Evolutionary conservation across 2,113 vertebrate genomes (phyloP).

Genomic region (Epinephelus fuscoguttatus): DNA sequence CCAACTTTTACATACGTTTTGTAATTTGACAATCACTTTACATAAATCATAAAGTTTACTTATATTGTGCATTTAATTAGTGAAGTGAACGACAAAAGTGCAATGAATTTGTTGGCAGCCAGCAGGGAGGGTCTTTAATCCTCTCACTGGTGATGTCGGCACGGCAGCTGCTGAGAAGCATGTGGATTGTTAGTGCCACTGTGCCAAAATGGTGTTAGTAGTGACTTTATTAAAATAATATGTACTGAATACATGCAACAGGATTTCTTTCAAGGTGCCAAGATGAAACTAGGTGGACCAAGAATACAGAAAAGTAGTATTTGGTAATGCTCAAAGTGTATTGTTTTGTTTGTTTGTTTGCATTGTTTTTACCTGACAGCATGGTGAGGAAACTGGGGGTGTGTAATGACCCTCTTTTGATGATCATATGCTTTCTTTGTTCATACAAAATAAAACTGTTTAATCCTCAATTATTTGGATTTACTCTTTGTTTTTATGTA

Average conservation of each 20-base stretch:
- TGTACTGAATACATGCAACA: constrained; percentile 45
- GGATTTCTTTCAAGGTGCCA: constrained; percentile 48
- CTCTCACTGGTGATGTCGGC: constrained; percentile 31
- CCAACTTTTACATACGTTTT: constrained; percentile 78
- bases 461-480: constrained; percentile 25
- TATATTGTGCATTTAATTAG: constrained; percentile 47
- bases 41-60: constrained; percentile 42
- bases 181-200: constrained; percentile 60
- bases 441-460: constrained; percentile 71
- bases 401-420: constrained; percentile 45
- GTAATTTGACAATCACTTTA: constrained; percentile 72
- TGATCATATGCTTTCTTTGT: constrained; percentile 62
- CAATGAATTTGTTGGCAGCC: constrained; percentile 35
- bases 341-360: constrained; percentile 18
- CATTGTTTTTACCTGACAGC: constrained; percentile 62
- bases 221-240: constrained; percentile 45
- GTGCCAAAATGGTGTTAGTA: constrained; percentile 66
- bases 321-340: constrained; percentile 44
- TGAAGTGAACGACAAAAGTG: constrained; percentile 51
- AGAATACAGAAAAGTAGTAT: constrained; percentile 36
- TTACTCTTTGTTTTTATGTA: constrained; percentile 18
- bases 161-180: constrained; percentile 60
- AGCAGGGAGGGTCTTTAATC: constrained; percentile 22
- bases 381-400: constrained; percentile 49
- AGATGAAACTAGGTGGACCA: constrained; percentile 46